Base-by-base conservation (phyloP, 2,888 invertebrate species). In the Lepeophtheirus nordmannii region DNA sequence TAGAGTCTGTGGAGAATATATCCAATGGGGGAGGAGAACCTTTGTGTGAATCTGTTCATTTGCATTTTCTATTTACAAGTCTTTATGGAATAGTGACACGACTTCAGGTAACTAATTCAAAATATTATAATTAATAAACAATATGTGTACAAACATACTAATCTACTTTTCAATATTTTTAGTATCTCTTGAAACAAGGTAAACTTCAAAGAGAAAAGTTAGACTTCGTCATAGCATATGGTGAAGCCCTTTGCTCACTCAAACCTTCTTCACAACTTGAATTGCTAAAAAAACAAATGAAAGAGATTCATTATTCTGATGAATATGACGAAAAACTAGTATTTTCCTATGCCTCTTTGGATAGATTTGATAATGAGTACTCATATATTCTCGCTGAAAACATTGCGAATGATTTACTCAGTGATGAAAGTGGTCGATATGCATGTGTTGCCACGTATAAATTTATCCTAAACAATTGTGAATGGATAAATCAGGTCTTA, bases 381-480 rank as follows among this genome's bases (percentile, higher is more conserved):
- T 63, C 53, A 8, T 23, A 17, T 20, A 23, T 23, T 14, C 22
- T 63, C 8, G 22, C 53, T n/a, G 63, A 46, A 12, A 37, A n/a
- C 22, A 37, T 53, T 46, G 63, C 63, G 1, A 56, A 53, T 20
- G 63, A 63, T 12, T 17, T 63, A 10, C 56, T 63, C 14, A 30
- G 46, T 14, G 56, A 46, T n/a, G 22, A 23, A 22, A 22, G 14
- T 3, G 63, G 63, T 22, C 22, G 23, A 23, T 53, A 37, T 53
- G 53, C 63, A 5, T n/a, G 41, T 14, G 14, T 30, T 20, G 38
- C 37, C 12, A 14, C 53, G 1, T 22, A 63, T 22, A 46, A 53
- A n/a, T 63, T 63, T 30, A 20, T 63, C 11, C 11, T n/a, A 20
- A 46, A 63, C 63, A 63, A 63, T 53, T 37, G 37, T 20, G 63